These are phyloP conservation scores for Teinopalpus imperialis DNA, from an alignment of 2,888 invertebrate species.

Conservation along the genomic window DNA sequence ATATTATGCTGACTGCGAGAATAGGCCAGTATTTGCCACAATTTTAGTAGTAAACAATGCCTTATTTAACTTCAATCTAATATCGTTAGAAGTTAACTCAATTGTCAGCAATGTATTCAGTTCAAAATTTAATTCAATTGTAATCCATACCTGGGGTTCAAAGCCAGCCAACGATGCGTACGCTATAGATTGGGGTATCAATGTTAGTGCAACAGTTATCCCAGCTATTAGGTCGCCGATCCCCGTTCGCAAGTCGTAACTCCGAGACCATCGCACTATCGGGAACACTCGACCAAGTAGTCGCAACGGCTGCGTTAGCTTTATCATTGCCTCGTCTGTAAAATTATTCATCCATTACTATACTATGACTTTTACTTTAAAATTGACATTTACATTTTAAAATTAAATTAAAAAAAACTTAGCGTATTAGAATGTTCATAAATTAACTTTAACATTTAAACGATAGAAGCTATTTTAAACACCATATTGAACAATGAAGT, in stretches of 20 bases:
- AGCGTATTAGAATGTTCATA: too few relatives aligned
- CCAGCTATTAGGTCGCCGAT: constrained; percentile 88
- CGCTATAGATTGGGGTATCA: constrained; percentile 90
- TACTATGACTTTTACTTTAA: too few relatives aligned
- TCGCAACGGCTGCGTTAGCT: constrained; percentile 44
- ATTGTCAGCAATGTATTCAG: too few relatives aligned
- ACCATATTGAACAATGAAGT: constrained; percentile 6
- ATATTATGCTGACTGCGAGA: too few relatives aligned
- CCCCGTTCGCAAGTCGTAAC: constrained; percentile 78
- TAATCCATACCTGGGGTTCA: constrained; percentile 84
- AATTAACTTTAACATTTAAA: too few relatives aligned
- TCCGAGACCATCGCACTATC: constrained; percentile 81
- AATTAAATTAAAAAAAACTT: too few relatives aligned
- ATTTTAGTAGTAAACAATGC: too few relatives aligned
- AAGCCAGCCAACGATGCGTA: constrained; percentile 88
- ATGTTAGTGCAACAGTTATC: constrained; percentile 88
- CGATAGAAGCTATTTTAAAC: too few relatives aligned
- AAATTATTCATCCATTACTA: constrained; percentile 22
- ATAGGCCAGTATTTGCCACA: too few relatives aligned
- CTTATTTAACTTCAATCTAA: too few relatives aligned
- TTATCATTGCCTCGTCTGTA: constrained; percentile 40
- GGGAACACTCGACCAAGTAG: constrained; percentile 69
- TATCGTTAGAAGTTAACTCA: too few relatives aligned
- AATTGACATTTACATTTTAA: too few relatives aligned
- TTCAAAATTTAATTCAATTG: constrained; percentile 18